Conservation (phyloP, 2,113 vertebrate species). For the Empidonax traillii region DNA sequence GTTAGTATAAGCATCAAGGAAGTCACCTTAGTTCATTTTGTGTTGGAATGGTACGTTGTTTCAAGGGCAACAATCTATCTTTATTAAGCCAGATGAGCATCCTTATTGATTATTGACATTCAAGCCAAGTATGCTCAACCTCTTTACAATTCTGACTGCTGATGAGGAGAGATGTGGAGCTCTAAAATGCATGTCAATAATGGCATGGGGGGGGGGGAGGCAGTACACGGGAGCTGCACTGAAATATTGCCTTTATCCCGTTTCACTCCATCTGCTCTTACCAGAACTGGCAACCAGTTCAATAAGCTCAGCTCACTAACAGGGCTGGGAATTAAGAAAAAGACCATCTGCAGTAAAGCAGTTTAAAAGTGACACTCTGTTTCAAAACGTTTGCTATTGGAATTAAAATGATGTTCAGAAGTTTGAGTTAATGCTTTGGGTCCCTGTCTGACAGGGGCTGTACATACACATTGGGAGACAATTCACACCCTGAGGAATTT, state of each 20-base stretch:
- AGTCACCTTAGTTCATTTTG: not conserved
- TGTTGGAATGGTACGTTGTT: not conserved
- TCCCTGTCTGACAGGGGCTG: not conserved
- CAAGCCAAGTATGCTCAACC: not conserved
- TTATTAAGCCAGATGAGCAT: conserved; percentile 12
- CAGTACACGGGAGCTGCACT: not conserved
- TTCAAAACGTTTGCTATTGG: not conserved
- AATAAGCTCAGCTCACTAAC: conserved; percentile 17
- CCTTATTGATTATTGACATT: conserved; percentile 25
- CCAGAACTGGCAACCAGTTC: conserved; percentile 40
- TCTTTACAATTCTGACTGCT: not conserved
- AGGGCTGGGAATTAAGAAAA: conserved; percentile 33
- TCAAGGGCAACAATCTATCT: conserved; percentile 43
- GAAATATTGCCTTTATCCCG: conserved; percentile 5
- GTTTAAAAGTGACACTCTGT: conserved; percentile 12
- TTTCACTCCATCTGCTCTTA: conserved; percentile 54
- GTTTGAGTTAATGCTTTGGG: not conserved
- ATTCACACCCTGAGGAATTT: not conserved
- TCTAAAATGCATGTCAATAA: conserved; percentile 8
- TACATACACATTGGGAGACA: not conserved
- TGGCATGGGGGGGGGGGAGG: not conserved
- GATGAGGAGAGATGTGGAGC: not conserved
- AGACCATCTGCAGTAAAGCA: conserved; percentile 24
- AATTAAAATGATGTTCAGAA: conserved; percentile 1
- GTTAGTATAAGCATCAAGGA: not conserved